Evolutionary conservation across 30 jellyfish, hydroid and myxozoan species (phyloP), one percentile per base, ranked within the genome.

Genomic region (Hydractinia echinata): DNA sequence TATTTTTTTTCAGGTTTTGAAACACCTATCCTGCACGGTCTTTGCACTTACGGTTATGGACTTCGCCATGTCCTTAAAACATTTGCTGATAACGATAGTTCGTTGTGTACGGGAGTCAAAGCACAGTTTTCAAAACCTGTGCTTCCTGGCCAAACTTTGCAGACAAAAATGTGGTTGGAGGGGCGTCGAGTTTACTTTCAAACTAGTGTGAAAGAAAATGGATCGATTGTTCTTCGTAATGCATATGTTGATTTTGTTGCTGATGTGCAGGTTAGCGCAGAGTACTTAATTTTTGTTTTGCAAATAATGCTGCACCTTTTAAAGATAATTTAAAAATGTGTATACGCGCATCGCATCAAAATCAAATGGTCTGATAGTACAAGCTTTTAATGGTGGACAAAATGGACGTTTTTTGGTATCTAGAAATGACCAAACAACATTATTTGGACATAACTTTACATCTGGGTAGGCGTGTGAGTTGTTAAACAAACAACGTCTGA

Each of bases 111-210:
- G 79, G 70, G 83, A 64, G 79, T 91, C 21, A 91, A 91, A 72
- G 85, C 96, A 20, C 95, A 94, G 78, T 91, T 91, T 61, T 66
- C 86, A 9, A 73, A 82, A 52, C 97, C 97, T 49, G 95, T 91
- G 10, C 16, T 91, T 10, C 97, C 97, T 51, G 97, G 97, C 10
- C 97, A 91, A 79, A 81, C 97, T 9, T 20, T 91, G 83, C 85
- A 79, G 54, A 91, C 97, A 7, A 87, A 91, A 54, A 91, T 91
- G 97, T 91, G 97, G 97, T 62, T 67, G 30, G 97, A 91, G 55
- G 92, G 86, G 49, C 68, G 60, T 13, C 76, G 97, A 54, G 83
- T 91, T 21, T 94, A 91, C 70, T 91, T 82, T 81, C 81, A 53
- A 19, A 89, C 82, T 5, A 82, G 72, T 67, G 97, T 91, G 71